Evolutionary conservation across 2,113 vertebrate species (phyloP), one percentile per base, ranked within the genome.

Genomic region (Theristicus caerulescens): DNA sequence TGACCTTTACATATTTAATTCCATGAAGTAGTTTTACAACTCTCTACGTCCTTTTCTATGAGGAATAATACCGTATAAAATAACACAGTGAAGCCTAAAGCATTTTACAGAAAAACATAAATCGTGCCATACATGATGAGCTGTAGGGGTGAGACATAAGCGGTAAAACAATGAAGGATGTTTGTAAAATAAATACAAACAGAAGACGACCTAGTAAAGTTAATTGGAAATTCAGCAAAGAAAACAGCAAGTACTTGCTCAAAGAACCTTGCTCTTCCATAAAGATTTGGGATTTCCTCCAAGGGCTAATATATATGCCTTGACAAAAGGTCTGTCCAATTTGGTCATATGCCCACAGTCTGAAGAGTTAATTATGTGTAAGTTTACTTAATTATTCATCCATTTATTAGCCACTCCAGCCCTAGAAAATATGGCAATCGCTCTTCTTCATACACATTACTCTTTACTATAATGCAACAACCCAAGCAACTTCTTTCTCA

Each of bases 321-420:
- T 13, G 42, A 64, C 55, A 76, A 81, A 49, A 57, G 29, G 61
- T 54, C 47, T 85, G 51, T 17, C 76, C 79, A 34, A 9, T 62
- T 52, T 88, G 82, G 76, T 82, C 79, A 32, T 5, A 26, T 7
- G 17, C 70, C 66, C 25, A 32, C 57, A 71, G 84, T 82, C 64
- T 19, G 40, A 31, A n/a, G 18, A 67, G 58, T 76, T 87, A 78
- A 93, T 73, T 74, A 78, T 46, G 54, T 46, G 31, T 29, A 69
- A 49, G 7, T 88, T 90, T 73, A 80, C 31, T 73, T 90, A 92
- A 90, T 93, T 86, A 83, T 85, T 82, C 58, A 88, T 34, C 46
- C 32, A 55, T 86, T 94, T 82, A 65, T 85, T 82, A 82, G 46
- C 46, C 46, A 61, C 46, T 44, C 14, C 46, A 81, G 49, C 32